Percentiles rank a stretch among this genome's conserved stretches.
Evolutionary conservation across 2,113 vertebrate species (phyloP).

Genomic region (Polyodon spathula): DNA sequence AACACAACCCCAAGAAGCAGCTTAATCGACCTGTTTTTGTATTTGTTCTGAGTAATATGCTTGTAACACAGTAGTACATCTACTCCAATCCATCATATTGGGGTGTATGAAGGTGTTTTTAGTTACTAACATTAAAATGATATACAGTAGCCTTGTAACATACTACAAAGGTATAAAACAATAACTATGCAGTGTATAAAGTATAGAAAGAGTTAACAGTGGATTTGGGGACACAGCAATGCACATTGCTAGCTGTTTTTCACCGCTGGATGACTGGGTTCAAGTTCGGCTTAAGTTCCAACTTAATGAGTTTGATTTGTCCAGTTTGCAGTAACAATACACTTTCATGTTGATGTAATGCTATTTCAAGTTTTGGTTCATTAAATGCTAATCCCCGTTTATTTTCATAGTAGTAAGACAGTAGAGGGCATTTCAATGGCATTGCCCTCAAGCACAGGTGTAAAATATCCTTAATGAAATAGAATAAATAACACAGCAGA

Average conservation of each 20-base stretch:
- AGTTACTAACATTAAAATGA: too few species aligned
- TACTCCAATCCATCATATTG: too few species aligned
- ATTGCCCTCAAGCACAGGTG: slow-evolving; percentile 38
- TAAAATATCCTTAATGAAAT: slow-evolving; percentile 47
- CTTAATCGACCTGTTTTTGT: too few species aligned
- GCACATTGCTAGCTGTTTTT: background rate
- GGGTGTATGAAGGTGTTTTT: too few species aligned
- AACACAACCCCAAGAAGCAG: too few species aligned
- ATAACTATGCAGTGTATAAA: too few species aligned
- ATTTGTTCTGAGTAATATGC: too few species aligned
- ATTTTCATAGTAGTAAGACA: slow-evolving; percentile 18
- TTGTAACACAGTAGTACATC: too few species aligned
- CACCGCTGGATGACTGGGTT: background rate
- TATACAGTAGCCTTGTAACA: too few species aligned
- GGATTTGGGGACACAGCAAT: too few species aligned
- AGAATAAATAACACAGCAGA: slow-evolving; percentile 40
- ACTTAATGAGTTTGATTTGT: background rate
- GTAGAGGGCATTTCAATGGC: slow-evolving; percentile 43
- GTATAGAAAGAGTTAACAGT: too few species aligned
- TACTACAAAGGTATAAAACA: too few species aligned
- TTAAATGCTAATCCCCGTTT: slow-evolving; percentile 12
- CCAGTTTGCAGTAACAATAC: background rate
- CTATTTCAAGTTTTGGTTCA: background rate
- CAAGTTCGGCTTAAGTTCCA: background rate
- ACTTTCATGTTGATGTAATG: background rate